These are phyloP conservation scores for Aurelia coerulea DNA, from an alignment of 30 jellyfish, hydroid and myxozoan genomes.

Conservation along the genomic window DNA sequence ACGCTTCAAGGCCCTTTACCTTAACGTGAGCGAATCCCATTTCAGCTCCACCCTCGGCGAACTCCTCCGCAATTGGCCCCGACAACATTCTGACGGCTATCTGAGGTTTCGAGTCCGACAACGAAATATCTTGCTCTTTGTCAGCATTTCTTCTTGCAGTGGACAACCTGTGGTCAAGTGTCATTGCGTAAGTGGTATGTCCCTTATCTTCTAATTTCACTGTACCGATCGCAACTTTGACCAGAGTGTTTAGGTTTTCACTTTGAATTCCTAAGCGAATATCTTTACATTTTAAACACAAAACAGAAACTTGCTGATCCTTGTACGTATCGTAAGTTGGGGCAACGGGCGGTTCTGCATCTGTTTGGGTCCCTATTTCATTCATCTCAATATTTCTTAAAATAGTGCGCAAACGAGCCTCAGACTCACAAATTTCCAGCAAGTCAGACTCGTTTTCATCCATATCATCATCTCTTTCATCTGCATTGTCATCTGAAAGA, in stretches of 20 bases:
- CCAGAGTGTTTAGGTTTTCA: slow-evolving; percentile 49
- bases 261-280: slow-evolving; percentile 72
- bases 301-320: slow-evolving; percentile 80
- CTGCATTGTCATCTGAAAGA: slow-evolving; percentile 25
- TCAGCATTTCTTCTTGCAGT: slow-evolving; percentile 23
- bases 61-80: slow-evolving; percentile 86
- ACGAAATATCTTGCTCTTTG: slow-evolving; percentile 12
- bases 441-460: slow-evolving; percentile 12
- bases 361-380: slow-evolving; percentile 49
- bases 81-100: slow-evolving; percentile 65
- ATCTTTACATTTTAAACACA: slow-evolving; percentile 62
- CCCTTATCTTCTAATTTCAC: slow-evolving; percentile 73
- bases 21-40: slow-evolving; percentile 86
- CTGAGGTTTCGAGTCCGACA: slow-evolving; percentile 35
- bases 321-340: slow-evolving; percentile 28
- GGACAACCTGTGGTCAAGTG: slow-evolving; percentile 78
- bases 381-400: neutral
- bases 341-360: neutral
- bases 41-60: slow-evolving; percentile 66
- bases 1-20: slow-evolving; percentile 58
- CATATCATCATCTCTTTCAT: slow-evolving; percentile 13
- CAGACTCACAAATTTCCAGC: slow-evolving; percentile 33
- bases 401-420: slow-evolving; percentile 1
- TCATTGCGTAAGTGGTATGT: slow-evolving; percentile 68
- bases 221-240: slow-evolving; percentile 67